Evolutionary conservation across 1,140 invertebrate genomes (phyloP), one percentile per base, ranked within the genome.

Genomic region (Atopsyche davidsoni): DNA sequence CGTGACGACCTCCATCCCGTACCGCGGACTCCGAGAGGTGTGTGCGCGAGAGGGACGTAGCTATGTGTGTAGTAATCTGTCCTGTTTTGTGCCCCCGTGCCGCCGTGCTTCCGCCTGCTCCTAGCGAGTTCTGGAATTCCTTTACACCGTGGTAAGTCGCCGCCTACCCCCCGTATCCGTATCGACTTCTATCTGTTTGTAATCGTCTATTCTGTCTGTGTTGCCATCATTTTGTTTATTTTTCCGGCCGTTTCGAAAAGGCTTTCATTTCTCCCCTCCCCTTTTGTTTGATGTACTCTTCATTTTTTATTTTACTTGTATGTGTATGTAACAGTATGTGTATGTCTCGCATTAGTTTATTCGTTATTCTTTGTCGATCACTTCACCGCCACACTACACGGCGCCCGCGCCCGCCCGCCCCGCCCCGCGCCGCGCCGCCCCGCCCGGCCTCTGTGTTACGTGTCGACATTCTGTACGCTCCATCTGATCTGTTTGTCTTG

Each of bases 51-150:
- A 70, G 70, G 68, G 72, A 67, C 75, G 75, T 78, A 77, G 75
- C 75, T 74, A 78, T 77, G 70, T 79, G 76, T 72, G 77, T 79
- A 79, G 77, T 79, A 79, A 79, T 80, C 69, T 79, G 77, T 79
- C 78, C 77, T 79, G 76, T 79, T 75, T 76, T 81, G 79, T 81
- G 79, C 81, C 79, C 80, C 79, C 79, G 70, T 73, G 72, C 72
- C 70, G 70, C 72, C 69, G 70, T 81, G 79, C 81, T 79, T 78
- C 77, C 70, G 76, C 77, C 75, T 75, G 36, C 72, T 78, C 77
- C 77, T 89, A 92, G 89, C 88, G 86, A 87, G 84, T 92, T 91
- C 87, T 92, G 89, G 89, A 91, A 86, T 85, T 90, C 86, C 82
- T 92, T 92, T 87, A 87, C 85, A 84, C 88, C 87, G 85, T 86